phyloP scores from a whole-genome alignment of 2,113 vertebrate species.

The Sakesphorus luctuosus region DNA sequence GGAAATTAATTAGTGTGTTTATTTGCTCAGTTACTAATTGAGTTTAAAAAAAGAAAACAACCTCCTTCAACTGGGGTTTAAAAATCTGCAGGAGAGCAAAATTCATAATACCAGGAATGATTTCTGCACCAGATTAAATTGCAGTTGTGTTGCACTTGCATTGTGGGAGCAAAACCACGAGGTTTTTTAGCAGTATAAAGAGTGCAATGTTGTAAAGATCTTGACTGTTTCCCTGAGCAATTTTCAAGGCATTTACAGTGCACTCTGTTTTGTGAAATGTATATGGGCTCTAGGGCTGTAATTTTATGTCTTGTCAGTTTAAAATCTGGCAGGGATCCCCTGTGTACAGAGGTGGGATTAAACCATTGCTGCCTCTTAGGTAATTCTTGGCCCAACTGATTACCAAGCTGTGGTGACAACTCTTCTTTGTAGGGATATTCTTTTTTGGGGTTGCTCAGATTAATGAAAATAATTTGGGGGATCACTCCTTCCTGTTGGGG shows the following conservation, averaged over 20 bases:
- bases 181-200: background rate
- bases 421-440: background rate
- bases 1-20: background rate
- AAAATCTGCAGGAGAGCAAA: background rate
- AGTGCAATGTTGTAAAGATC: background rate
- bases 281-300: background rate
- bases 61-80: background rate
- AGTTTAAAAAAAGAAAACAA: background rate
- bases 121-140: background rate
- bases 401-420: background rate
- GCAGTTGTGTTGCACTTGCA: accelerated
- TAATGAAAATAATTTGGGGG: background rate
- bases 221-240: background rate
- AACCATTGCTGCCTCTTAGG: background rate
- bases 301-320: background rate
- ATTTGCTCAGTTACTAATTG: background rate
- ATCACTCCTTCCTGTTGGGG: background rate
- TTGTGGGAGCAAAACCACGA: background rate
- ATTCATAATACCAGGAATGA: background rate
- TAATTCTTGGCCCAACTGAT: background rate
- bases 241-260: background rate
- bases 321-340: background rate
- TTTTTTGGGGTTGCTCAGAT: background rate
- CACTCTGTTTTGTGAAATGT: background rate
- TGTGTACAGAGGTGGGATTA: background rate